Evolutionary conservation across 2,888 invertebrate species (phyloP).

Genomic region (Chrysomela aeneicollis): DNA sequence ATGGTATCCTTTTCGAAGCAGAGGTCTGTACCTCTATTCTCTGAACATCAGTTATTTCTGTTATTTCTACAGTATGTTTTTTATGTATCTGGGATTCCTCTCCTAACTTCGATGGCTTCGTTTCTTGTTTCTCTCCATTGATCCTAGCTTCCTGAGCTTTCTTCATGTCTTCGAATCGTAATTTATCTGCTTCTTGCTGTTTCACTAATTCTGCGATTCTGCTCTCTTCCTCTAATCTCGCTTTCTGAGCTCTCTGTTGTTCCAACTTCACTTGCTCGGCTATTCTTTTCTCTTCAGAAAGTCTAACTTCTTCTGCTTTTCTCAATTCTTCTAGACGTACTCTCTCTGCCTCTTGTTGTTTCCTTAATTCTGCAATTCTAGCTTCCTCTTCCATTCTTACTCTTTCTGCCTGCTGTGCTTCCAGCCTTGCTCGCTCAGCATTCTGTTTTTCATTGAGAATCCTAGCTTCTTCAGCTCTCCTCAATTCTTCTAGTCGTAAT

Average conservation of each 20-base stretch:
- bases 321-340: constrained; percentile 43
- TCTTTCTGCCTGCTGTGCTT: constrained; percentile 43
- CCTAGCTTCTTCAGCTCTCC: constrained; percentile 43
- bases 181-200: constrained; percentile 46
- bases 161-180: constrained; percentile 40
- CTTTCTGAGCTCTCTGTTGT: constrained; percentile 44
- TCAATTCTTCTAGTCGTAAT: constrained; percentile 31
- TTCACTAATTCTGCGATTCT: constrained; percentile 42
- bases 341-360: constrained; percentile 42
- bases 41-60: constrained; percentile 44
- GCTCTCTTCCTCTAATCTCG: constrained; percentile 42
- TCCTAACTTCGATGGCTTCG: constrained; percentile 40
- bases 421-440: constrained; percentile 41
- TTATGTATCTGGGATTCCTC: constrained; percentile 30
- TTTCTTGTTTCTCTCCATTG: constrained; percentile 43
- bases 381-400: constrained; percentile 38
- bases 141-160: constrained; percentile 35
- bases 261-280: constrained; percentile 34
- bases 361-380: constrained; percentile 42
- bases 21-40: constrained; percentile 44
- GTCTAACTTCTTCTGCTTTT: constrained; percentile 29
- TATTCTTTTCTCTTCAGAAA: constrained; percentile 40
- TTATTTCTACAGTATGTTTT: constrained; percentile 35
- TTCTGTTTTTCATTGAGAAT: constrained; percentile 44
- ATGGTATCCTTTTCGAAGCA: constrained; percentile 46